phyloP scores from a whole-genome alignment of 2,888 invertebrate genomes.

The Quadroppia sp. region DNA sequence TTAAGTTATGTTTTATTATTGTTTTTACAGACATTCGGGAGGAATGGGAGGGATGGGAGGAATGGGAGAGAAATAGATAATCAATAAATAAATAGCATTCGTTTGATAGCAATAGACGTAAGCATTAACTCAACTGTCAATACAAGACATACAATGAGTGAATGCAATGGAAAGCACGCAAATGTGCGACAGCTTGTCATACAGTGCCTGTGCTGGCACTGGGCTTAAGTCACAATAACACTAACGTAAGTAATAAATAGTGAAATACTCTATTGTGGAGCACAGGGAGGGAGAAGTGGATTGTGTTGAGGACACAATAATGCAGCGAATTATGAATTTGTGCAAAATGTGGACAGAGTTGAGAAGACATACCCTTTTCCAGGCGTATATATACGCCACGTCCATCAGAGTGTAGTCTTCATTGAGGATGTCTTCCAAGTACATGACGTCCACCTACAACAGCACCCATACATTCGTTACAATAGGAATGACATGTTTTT shows the following conservation, averaged over 20 bases:
- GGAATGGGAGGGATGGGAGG: conserved; percentile 23
- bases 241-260: background rate
- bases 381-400: too few relatives aligned
- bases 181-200: conserved; percentile 4
- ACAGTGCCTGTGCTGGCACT: background rate
- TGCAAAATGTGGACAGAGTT: too few relatives aligned
- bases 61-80: conserved; percentile 2
- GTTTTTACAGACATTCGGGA: conserved; percentile 2
- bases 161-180: background rate
- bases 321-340: background rate
- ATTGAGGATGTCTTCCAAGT: too few relatives aligned
- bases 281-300: too few relatives aligned
- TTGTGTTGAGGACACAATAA: too few relatives aligned
- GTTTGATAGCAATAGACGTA: background rate
- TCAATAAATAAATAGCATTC: background rate
- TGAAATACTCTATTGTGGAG: background rate
- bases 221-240: background rate
- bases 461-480: too few relatives aligned
- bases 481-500: too few relatives aligned
- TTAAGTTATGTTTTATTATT: background rate
- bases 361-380: too few relatives aligned
- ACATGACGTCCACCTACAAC: too few relatives aligned
- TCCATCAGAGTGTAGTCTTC: too few relatives aligned
- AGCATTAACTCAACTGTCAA: conserved; percentile 10
- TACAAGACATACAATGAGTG: conserved; percentile 3